Evolutionary conservation across 1,140 invertebrate species (phyloP).

Genomic region (Anastatus disparis): DNA sequence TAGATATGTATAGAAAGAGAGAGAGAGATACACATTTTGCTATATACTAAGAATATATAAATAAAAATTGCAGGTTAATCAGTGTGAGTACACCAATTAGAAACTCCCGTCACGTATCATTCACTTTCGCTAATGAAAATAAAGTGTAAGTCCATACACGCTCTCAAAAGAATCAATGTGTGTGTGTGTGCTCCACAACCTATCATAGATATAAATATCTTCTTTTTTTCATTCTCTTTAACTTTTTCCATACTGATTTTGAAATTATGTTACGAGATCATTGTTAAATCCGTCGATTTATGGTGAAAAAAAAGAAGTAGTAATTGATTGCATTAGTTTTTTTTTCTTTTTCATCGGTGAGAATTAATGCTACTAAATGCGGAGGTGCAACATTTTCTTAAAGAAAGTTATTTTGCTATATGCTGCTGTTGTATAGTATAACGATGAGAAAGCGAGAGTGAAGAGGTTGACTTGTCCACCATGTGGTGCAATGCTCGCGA

Average conservation of each 20-base stretch:
- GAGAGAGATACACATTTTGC: not conserved
- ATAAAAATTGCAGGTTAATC: not conserved
- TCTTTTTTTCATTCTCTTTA: too few relatives aligned
- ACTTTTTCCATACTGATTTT: not conserved
- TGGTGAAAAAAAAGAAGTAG: too few relatives aligned
- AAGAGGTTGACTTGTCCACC: not conserved
- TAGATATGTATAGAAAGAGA: constrained; percentile 7
- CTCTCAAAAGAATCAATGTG: too few relatives aligned
- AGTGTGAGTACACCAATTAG: constrained; percentile 50
- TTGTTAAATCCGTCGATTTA: not conserved
- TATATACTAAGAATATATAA: too few relatives aligned
- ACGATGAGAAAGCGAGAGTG: constrained; percentile 37
- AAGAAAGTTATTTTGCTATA: constrained; percentile 37
- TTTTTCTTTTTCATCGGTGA: too few relatives aligned
- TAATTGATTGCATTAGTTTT: too few relatives aligned
- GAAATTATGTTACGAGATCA: not conserved
- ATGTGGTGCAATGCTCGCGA: too few relatives aligned
- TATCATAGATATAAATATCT: too few relatives aligned
- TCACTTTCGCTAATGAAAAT: constrained; percentile 65
- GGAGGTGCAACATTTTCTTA: constrained; percentile 40
- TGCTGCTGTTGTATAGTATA: not conserved
- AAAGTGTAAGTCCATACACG: too few relatives aligned
- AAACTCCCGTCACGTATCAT: constrained; percentile 59
- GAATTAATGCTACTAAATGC: not conserved
- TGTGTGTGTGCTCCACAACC: too few relatives aligned